Base-by-base conservation (phyloP, 2,888 invertebrate species). In the Epicampocera succincta region DNA sequence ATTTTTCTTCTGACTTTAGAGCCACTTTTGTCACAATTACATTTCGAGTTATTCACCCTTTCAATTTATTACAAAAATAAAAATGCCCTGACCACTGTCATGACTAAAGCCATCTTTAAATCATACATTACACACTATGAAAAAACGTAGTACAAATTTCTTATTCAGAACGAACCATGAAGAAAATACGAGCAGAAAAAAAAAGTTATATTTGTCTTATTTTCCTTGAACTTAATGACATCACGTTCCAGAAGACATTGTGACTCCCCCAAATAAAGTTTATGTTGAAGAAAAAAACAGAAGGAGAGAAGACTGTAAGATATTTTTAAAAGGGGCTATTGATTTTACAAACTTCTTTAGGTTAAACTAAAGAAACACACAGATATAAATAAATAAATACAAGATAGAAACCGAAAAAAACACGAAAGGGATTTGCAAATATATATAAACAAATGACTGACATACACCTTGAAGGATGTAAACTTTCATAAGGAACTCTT, bases 221-320 rank as follows among this genome's bases (percentile, higher is more conserved):
- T 69, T 66, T 72, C 72, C 44, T 68, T 73, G 38, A 66, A 60
- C 60, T 52, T 61, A 38, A 79, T 79, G 66, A 73, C 42, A 79
- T 73, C 72, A 73, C 50, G 52, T 68, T 25, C 50, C 38, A 21
- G 38, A 52, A 56, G 56, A 42, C 38, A 52, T 60, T 73, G 52
- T 44, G 66, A 60, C 66, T 68, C 52, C 40, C 19, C 13, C 60
- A 58, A 60, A 40, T 66, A 73, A 79, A 52, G 66, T 72, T 72
- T 38, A 52, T 38, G 19, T 15, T n/a, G n/a, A 52, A 75, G n/a
- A 38, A 60, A 25, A 60, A 42, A 25, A 44, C n/a, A 42, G 17
- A 40, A 42, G 3, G 3, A 4, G 0, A 21, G 54, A 52, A 42
- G 17, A 15, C 9, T 4, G 12, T 9, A 9, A 52, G 15, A 58